These are phyloP conservation scores for Phaethornis superciliosus DNA, from an alignment of 2,113 vertebrate genomes.

Conservation along the genomic window DNA sequence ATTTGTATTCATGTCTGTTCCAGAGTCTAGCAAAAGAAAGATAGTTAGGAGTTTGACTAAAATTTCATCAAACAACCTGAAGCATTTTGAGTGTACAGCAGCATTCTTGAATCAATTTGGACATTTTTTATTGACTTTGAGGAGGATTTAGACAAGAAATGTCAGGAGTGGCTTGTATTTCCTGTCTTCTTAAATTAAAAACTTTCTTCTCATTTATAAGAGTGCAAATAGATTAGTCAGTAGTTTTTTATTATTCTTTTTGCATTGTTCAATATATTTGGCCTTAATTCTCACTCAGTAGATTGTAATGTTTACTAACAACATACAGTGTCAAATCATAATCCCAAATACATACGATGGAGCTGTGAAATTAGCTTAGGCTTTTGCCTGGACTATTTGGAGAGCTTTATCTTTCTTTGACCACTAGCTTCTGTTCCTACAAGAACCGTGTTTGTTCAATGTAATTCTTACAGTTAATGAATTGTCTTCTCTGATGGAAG, in stretches of 20 bases:
- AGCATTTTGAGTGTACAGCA: background rate
- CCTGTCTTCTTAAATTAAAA: background rate
- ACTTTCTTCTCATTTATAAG: background rate
- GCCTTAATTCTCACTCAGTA: background rate
- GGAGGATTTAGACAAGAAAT: background rate
- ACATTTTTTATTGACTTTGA: background rate
- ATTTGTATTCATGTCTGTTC: background rate
- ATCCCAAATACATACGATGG: background rate
- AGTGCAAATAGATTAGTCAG: background rate
- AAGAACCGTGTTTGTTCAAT: background rate
- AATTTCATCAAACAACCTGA: background rate
- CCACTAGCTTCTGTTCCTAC: background rate
- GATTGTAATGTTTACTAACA: background rate
- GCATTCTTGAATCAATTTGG: background rate
- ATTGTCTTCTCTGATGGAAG: slow-evolving; percentile 85
- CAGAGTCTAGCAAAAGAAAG: background rate
- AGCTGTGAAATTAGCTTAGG: background rate
- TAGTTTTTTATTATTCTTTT: background rate
- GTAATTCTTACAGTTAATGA: slow-evolving; percentile 82
- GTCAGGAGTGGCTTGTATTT: background rate
- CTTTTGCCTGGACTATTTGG: background rate
- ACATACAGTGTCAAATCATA: background rate
- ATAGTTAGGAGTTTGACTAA: background rate
- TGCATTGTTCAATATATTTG: background rate
- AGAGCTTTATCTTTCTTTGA: background rate